Evolutionary conservation across 2,888 invertebrate species (phyloP).

Genomic region (Timema cristinae): DNA sequence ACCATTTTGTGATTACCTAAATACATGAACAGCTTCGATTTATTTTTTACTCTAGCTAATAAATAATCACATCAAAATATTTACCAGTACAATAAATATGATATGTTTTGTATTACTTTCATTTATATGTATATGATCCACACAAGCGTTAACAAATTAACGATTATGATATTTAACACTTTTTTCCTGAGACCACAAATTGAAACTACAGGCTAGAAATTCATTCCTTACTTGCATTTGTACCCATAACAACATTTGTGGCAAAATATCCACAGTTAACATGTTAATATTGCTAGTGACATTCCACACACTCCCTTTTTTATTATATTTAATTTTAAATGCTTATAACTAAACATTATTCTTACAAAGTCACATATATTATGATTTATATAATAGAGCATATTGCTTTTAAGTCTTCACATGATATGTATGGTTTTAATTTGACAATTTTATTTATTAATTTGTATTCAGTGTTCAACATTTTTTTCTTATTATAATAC

Average conservation of each 20-base stretch:
- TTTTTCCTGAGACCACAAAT: slow-evolving; percentile 27
- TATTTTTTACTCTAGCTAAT: slow-evolving; percentile 18
- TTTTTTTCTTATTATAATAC: not conserved
- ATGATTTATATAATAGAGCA: slow-evolving; percentile 17
- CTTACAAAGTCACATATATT: not conserved
- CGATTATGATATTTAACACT: slow-evolving; percentile 15
- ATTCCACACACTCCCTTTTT: slow-evolving; percentile 1
- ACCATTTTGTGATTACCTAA: slow-evolving; percentile 9
- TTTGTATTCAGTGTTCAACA: slow-evolving; percentile 15
- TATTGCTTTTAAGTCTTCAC: slow-evolving; percentile 30
- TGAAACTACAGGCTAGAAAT: slow-evolving; percentile 21
- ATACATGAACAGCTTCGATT: slow-evolving; percentile 7
- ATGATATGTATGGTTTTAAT: slow-evolving; percentile 30
- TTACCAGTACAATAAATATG: slow-evolving; percentile 18
- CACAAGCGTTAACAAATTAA: slow-evolving; percentile 9
- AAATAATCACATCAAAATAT: slow-evolving; percentile 24
- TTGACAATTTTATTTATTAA: no score
- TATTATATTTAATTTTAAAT: not conserved
- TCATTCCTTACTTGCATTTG: slow-evolving; percentile 12
- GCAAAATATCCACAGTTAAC: slow-evolving; percentile 14
- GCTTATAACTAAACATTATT: slow-evolving; percentile 17
- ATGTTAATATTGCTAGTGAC: slow-evolving; percentile 16
- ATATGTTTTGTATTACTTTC: slow-evolving; percentile 11
- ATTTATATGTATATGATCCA: slow-evolving; percentile 19
- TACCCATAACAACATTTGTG: slow-evolving; percentile 20